Evolutionary conservation across 2,797 vertebrate genomes (phyloP).

Genomic region (Fringilla coelebs): DNA sequence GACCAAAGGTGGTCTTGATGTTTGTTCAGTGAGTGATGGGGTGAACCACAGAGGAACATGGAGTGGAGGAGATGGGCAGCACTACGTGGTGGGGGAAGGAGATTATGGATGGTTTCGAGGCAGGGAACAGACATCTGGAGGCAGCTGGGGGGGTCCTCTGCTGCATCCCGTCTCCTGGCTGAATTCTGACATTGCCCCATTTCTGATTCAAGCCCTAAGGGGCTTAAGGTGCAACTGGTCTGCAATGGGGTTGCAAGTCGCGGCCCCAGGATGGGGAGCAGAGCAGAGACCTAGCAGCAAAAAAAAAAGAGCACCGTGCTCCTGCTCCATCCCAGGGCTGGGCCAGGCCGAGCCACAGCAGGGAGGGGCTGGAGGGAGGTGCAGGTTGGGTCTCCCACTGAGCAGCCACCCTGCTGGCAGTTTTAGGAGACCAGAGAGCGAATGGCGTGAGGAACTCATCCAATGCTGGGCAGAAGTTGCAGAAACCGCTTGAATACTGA

Average conservation of each 20-base stretch:
- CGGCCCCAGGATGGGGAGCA: background rate
- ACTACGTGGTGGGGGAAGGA: background rate
- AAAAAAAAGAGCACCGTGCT: background rate
- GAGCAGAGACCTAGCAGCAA: conserved; percentile 68
- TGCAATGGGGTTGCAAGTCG: conserved; percentile 36
- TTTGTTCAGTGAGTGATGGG: background rate
- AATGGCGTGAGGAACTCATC: background rate
- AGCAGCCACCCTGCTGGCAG: background rate
- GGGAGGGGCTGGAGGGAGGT: background rate
- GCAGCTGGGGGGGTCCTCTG: conserved; percentile 7
- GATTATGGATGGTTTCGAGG: background rate
- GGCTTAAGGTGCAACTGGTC: conserved; percentile 61
- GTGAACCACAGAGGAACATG: conserved; percentile 11
- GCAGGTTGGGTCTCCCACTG: background rate
- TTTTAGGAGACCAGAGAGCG: background rate
- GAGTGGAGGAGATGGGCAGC: background rate
- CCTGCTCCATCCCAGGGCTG: background rate
- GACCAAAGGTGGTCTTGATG: background rate
- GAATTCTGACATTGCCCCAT: conserved; percentile 34
- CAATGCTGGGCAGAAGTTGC: background rate
- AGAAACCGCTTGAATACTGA: conserved; percentile 39
- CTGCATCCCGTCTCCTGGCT: conserved; percentile 23
- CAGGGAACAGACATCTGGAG: conserved; percentile 17
- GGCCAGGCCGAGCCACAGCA: background rate
- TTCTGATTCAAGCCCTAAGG: conserved; percentile 42